Conservation (phyloP, 1,140 invertebrate species). For the Calliphora vicina region DNA sequence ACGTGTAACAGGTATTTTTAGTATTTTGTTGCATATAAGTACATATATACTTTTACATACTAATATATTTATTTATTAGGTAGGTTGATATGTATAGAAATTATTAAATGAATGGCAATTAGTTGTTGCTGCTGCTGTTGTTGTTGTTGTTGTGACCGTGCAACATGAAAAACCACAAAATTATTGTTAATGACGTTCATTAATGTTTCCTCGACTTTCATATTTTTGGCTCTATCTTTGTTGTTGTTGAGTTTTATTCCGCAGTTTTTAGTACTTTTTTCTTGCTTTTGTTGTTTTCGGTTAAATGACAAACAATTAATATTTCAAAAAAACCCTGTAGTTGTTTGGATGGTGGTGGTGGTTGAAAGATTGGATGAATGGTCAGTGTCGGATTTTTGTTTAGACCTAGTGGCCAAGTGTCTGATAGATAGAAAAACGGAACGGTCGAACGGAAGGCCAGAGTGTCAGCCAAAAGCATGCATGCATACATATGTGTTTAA, state of each 20-base stretch:
- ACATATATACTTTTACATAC: neutral
- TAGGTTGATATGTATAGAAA: too few species aligned
- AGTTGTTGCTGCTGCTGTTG: neutral
- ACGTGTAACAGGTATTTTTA: neutral
- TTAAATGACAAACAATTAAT: slow-evolving; percentile 10
- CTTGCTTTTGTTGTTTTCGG: neutral
- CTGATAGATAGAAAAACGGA: neutral
- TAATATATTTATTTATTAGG: too few species aligned
- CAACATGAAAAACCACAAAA: neutral
- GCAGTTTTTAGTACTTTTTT: neutral
- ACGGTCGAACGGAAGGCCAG: neutral
- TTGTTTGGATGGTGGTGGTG: neutral
- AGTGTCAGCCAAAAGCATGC: neutral
- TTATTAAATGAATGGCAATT: neutral
- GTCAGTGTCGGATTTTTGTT: neutral
- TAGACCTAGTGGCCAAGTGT: neutral
- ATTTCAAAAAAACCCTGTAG: neutral
- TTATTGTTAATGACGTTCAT: slow-evolving; percentile 10
- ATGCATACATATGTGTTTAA: too few species aligned
- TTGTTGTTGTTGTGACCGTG: neutral
- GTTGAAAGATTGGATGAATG: neutral
- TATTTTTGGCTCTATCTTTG: neutral
- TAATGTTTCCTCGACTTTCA: slow-evolving; percentile 8
- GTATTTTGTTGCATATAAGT: neutral
- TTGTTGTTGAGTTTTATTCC: neutral